Conservation (phyloP, 2,113 vertebrate genomes). For the Pandion haliaetus region DNA sequence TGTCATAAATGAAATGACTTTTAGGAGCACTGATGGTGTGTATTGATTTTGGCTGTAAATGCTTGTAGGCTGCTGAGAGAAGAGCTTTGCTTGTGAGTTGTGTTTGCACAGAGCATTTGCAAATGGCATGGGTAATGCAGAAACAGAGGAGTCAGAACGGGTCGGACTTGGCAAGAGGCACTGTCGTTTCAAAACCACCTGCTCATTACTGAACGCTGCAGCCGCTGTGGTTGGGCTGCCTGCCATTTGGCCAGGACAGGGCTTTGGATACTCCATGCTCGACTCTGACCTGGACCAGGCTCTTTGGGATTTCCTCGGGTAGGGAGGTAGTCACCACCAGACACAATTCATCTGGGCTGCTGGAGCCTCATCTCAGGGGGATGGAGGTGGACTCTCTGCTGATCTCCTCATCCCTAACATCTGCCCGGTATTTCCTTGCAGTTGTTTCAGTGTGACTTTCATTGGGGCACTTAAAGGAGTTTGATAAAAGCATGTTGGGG, state of each 20-base stretch:
- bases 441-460: background rate
- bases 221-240: background rate
- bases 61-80: background rate
- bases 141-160: background rate
- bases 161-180: background rate
- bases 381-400: background rate
- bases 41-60: slow-evolving; percentile 39
- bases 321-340: background rate
- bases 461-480: background rate
- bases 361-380: background rate
- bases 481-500: accelerated
- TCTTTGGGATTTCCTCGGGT: background rate
- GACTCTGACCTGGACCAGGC: background rate
- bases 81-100: background rate
- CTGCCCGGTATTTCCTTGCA: background rate
- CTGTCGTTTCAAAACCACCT: background rate
- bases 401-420: background rate
- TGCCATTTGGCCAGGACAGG: background rate
- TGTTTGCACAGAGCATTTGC: background rate
- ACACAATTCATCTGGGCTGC: background rate
- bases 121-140: background rate
- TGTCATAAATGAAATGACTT: slow-evolving; percentile 14
- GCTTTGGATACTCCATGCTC: background rate
- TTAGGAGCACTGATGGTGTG: background rate
- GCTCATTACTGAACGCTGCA: background rate